A percentile compares a stretch with the other conserved stretches of the same genome.
These are phyloP conservation scores for Naja naja DNA, from an alignment of 2,113 vertebrate species.

Conservation along the genomic window DNA sequence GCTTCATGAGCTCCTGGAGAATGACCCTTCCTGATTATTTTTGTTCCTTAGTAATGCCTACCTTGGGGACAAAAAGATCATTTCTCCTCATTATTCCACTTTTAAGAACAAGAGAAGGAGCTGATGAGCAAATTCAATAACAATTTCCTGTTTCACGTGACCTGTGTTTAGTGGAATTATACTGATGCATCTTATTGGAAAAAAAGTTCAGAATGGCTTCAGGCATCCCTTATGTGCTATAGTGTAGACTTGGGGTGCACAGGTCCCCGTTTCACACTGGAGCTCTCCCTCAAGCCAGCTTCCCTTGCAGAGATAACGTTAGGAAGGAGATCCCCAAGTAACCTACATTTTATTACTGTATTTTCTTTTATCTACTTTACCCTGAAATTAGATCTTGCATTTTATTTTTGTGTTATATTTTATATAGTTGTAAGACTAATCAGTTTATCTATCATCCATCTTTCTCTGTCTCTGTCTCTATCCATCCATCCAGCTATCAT, in stretches of 20 bases:
- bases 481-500: no score
- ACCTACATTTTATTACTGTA: background rate
- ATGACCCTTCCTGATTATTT: background rate
- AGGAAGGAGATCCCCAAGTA: background rate
- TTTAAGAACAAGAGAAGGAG: background rate
- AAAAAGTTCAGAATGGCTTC: background rate
- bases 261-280: background rate
- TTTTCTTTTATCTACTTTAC: background rate
- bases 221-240: background rate
- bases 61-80: background rate
- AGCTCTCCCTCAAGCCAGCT: background rate
- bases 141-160: background rate
- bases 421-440: background rate
- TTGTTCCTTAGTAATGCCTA: constrained; percentile 56
- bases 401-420: background rate
- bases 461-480: background rate
- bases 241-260: background rate
- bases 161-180: background rate
- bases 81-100: background rate
- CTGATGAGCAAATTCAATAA: background rate
- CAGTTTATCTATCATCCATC: background rate
- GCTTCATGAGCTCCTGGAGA: background rate
- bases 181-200: background rate
- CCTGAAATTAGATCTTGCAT: background rate
- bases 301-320: background rate